A percentile compares a stretch with the other conserved stretches of the same genome.
Evolutionary conservation across 2,888 invertebrate genomes (phyloP).

Genomic region (Ganaspis brasiliensis): DNA sequence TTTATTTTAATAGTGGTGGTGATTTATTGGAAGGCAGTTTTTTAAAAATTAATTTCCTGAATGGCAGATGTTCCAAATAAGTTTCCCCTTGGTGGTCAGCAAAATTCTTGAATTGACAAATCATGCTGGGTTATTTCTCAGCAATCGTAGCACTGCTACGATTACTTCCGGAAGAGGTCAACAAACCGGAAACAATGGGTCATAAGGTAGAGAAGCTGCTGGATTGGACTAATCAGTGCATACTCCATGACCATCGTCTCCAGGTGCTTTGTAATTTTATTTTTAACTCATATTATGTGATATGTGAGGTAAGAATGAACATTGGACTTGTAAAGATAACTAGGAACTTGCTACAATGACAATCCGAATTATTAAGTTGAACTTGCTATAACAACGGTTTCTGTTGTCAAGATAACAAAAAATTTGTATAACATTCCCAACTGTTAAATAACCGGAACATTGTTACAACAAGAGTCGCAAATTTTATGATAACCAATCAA

Average conservation of each 20-base stretch:
- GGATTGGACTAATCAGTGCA: constrained; percentile 17
- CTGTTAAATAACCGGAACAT: no score
- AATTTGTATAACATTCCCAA: no score
- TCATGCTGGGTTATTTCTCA: constrained; percentile 40
- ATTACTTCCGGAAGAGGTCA: constrained; percentile 38
- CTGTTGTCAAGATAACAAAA: no score
- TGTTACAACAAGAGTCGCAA: no score
- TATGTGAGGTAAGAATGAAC: no score
- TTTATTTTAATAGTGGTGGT: no score
- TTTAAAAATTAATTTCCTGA: constrained; percentile 32
- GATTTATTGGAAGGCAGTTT: no score
- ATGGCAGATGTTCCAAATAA: constrained; percentile 28
- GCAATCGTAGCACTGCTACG: constrained; percentile 26
- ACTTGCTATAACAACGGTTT: no score
- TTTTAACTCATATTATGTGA: background rate
- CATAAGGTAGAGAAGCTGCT: constrained; percentile 7
- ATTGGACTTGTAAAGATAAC: no score
- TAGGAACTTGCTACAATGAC: no score
- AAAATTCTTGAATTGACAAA: constrained; percentile 37
- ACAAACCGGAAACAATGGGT: constrained; percentile 29
- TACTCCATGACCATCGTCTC: constrained; percentile 27
- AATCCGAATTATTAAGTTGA: no score
- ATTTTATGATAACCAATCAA: no score
- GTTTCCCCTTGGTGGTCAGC: constrained; percentile 22
- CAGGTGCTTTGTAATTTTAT: constrained; percentile 16